Percentiles rank a stretch among this genome's conserved stretches.
phyloP scores from a whole-genome alignment of 1,140 invertebrate species.

The Babylonia areolata region DNA sequence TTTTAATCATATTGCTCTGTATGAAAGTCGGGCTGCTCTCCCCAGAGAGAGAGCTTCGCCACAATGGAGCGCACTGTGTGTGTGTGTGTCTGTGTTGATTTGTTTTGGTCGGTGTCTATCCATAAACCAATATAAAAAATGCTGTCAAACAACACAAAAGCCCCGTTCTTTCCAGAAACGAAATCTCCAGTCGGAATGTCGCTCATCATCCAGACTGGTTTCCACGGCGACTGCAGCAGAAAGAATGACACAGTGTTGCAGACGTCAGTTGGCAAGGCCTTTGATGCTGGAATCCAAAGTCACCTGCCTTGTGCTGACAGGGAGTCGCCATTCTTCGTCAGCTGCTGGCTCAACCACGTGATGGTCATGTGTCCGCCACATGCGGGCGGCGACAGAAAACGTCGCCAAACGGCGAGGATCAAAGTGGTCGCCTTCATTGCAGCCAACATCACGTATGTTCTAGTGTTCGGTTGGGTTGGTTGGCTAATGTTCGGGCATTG shows the following conservation, averaged over 20 bases:
- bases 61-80: no score
- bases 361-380: conserved; percentile 31
- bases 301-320: conserved; percentile 19
- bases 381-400: no score
- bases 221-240: conserved; percentile 23
- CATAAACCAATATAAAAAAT: no score
- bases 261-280: not conserved
- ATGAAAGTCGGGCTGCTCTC: no score
- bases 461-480: not conserved
- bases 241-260: not conserved
- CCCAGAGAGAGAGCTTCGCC: no score
- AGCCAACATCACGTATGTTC: not conserved
- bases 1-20: no score
- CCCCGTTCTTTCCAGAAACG: conserved; percentile 8
- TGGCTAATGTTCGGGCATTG: no score
- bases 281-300: not conserved
- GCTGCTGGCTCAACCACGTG: conserved; percentile 11
- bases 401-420: not conserved
- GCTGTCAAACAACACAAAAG: no score
- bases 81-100: no score
- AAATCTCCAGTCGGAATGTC: conserved; percentile 24
- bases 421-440: not conserved
- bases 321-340: conserved; percentile 6
- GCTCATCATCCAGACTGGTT: not conserved
- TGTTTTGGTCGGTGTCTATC: no score